Conservation (phyloP, 2,797 vertebrate species). For the Naso thynnoides region DNA sequence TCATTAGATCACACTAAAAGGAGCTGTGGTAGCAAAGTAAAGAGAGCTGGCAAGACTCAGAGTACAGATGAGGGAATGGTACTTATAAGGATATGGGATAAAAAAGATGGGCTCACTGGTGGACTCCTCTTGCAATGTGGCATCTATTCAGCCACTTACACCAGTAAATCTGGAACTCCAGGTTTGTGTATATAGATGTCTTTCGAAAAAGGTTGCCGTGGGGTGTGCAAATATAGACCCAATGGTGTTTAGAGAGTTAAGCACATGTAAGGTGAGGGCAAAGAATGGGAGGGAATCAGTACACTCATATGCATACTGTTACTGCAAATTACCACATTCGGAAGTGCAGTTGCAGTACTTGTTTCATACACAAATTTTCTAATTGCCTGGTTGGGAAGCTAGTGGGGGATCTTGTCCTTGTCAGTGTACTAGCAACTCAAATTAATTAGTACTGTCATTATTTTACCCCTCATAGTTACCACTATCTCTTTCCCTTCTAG, state of each 20-base stretch:
- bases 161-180: not conserved
- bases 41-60: conserved; percentile 31
- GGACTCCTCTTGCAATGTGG: not conserved
- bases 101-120: conserved; percentile 17
- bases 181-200: not conserved
- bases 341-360: not conserved
- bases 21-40: conserved; percentile 38
- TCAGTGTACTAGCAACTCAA: not conserved
- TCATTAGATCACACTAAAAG: conserved; percentile 75
- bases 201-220: not conserved
- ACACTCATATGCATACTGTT: not conserved
- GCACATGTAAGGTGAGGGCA: not conserved
- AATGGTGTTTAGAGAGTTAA: not conserved
- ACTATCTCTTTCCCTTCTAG: not conserved
- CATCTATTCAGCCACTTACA: not conserved
- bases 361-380: too few species aligned
- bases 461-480: not conserved
- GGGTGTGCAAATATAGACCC: not conserved
- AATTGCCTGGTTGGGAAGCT: conserved; percentile 6
- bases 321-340: not conserved
- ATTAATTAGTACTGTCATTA: not conserved
- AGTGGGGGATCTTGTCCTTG: not conserved
- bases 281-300: not conserved
- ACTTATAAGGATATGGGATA: conserved; percentile 6
- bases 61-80: conserved; percentile 20